Base-by-base conservation (phyloP, 2,797 vertebrate genomes). In the Sciaenops ocellatus region DNA sequence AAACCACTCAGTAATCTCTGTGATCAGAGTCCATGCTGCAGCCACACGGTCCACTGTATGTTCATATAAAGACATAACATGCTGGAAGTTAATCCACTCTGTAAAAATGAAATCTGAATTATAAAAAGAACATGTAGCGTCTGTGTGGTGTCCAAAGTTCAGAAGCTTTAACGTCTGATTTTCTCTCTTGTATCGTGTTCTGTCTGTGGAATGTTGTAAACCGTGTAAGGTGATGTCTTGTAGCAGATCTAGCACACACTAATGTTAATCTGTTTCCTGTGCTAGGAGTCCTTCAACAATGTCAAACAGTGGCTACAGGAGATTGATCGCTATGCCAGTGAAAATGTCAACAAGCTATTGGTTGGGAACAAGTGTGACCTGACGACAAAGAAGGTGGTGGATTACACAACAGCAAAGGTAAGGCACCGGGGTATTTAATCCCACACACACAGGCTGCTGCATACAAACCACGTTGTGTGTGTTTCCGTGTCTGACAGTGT, bases 281-380 rank as follows among this genome's bases (percentile, higher is more conserved):
- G 17, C 18, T 81, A 99, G 98, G 98, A 99, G 92, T 99, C 98
- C 80, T 99, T 99, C 95, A 99, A 98, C 94, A 99, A 99, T 76
- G 97, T 99, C 90, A 99, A 99, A 93, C 97, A 99, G 92, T 99
- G 98, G 98, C 97, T 99, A 91, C 98, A 99, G 93, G 98, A 99
- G 94, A 99, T 99, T 83, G 98, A 99, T 88, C 98, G 98, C 82
- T 99, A 99, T 12, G 98, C 98, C 96, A 99, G 98, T 94, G 98
- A 99, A 96, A 99, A 99, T 18, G 98, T 99, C 94, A 99, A 99
- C 96, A 99, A 99, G 95, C 95, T 99, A 89, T 96, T 99, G 97
- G 98, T 99, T 88, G 98, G 98, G 83, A 99, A 99, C 96, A 99
- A 99, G 89, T 99, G 98, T 91, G 98, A 99, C 92, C 94, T 99